These are phyloP conservation scores for Lepas anatifera DNA, from an alignment of 2,888 invertebrate genomes.

Conservation along the genomic window DNA sequence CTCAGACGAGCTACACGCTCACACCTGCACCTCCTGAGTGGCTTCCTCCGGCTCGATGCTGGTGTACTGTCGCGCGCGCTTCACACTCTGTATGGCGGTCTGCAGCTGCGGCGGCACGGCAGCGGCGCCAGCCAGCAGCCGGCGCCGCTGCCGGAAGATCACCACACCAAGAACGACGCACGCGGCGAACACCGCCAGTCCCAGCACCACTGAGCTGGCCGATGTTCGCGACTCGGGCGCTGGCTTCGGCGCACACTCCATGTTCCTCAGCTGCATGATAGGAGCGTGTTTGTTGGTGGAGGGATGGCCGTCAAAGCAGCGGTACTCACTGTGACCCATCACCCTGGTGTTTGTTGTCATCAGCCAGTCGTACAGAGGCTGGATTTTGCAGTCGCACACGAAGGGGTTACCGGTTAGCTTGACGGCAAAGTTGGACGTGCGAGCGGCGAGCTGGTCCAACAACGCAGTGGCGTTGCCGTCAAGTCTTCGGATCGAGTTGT, in stretches of 20 bases:
- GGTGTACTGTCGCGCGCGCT: constrained; percentile 16
- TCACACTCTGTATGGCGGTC: constrained; percentile 11
- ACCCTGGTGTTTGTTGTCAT: constrained; percentile 46
- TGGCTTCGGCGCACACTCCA: background rate
- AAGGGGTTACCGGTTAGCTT: constrained; percentile 46
- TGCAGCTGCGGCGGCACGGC: constrained; percentile 8
- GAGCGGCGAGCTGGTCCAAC: constrained; percentile 17
- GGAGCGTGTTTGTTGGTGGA: background rate
- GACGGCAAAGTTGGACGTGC: constrained; percentile 13
- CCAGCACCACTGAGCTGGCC: background rate
- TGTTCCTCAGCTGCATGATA: background rate
- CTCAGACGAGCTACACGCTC: no score
- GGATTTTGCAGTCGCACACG: constrained; percentile 45
- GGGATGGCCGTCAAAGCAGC: background rate
- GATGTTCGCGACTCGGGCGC: background rate
- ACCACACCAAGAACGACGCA: background rate
- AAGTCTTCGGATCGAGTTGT: constrained; percentile 49
- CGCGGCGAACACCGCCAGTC: background rate
- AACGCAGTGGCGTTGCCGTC: constrained; percentile 32
- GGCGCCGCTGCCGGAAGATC: background rate
- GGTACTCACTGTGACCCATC: constrained; percentile 20
- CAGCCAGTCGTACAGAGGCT: constrained; percentile 50
- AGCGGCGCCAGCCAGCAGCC: background rate
- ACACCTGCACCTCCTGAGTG: background rate
- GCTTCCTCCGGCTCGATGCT: constrained; percentile 15